Evolutionary conservation across 2,113 vertebrate genomes (phyloP).

Genomic region (Sus scrofa): DNA sequence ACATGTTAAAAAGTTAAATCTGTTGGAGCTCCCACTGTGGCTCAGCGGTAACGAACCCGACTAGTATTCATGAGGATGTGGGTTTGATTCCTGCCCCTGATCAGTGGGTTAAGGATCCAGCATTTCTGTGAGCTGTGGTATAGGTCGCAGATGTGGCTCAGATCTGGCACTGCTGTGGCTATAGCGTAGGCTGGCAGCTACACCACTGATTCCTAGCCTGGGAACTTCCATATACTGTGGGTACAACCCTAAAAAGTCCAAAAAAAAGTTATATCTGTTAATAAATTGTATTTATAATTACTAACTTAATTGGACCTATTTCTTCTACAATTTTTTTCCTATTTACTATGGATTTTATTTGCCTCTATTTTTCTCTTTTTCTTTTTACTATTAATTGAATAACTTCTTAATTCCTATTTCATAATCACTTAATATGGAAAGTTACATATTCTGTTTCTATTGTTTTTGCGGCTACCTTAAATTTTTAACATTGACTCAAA

Average conservation of each 20-base stretch:
- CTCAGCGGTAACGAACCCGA: no score
- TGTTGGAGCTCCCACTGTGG: not conserved
- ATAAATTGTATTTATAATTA: constrained; percentile 39
- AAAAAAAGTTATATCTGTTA: not conserved
- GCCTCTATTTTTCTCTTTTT: not conserved
- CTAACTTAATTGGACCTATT: constrained; percentile 11
- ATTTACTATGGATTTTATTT: constrained; percentile 23
- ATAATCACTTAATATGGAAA: not conserved
- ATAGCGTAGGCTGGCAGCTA: no score
- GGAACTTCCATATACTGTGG: no score
- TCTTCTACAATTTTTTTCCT: not conserved
- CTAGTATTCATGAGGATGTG: no score
- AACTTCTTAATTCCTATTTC: constrained; percentile 64
- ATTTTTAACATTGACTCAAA: constrained; percentile 45
- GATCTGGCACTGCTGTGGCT: no score
- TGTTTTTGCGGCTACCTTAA: not conserved
- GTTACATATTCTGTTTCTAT: not conserved
- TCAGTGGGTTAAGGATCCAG: no score
- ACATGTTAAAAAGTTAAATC: not conserved
- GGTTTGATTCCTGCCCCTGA: no score
- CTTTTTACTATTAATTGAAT: constrained; percentile 18
- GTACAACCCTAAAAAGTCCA: no score
- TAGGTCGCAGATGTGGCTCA: no score
- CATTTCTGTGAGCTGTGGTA: no score
- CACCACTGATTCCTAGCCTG: no score